Percentiles rank a stretch among this genome's conserved stretches.
Evolutionary conservation across 2,888 invertebrate genomes (phyloP).

Genomic region (Microctonus hyperodae): DNA sequence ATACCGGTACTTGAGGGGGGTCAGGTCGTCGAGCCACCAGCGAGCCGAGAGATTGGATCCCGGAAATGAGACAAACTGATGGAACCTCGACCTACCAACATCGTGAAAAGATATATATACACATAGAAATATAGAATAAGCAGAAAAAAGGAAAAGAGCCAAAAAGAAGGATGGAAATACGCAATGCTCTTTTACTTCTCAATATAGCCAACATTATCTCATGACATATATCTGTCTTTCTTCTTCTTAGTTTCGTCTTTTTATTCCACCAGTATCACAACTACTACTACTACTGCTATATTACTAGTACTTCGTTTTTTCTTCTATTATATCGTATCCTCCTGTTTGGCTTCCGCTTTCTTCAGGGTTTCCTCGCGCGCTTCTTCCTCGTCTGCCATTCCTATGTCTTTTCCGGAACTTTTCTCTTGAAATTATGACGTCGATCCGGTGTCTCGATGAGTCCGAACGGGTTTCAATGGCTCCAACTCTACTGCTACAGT

Average conservation of each 20-base stretch:
- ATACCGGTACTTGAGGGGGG: conserved; percentile 32
- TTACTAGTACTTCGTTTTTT: conserved; percentile 5
- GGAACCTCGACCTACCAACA: conserved; percentile 47
- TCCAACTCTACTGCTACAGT: conserved; percentile 23
- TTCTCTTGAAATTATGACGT: conserved; percentile 54
- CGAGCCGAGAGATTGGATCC: conserved; percentile 59
- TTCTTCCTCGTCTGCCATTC: conserved; percentile 27
- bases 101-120: background rate
- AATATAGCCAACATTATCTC: conserved; percentile 56
- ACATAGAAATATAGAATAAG: background rate
- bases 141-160: conserved; percentile 2
- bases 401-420: conserved; percentile 41
- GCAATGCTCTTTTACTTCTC: conserved; percentile 40
- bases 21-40: conserved; percentile 46
- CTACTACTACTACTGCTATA: background rate
- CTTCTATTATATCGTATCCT: conserved; percentile 14
- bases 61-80: conserved; percentile 61
- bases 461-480: conserved; percentile 42
- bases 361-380: conserved; percentile 5
- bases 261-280: conserved; percentile 21
- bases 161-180: conserved; percentile 49
- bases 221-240: conserved; percentile 47
- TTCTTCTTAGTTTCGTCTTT: conserved; percentile 33
- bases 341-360: conserved; percentile 21
- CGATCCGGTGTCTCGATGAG: conserved; percentile 52